Base-by-base conservation (phyloP, 2,888 invertebrate species). In the Tinea trinotella region DNA sequence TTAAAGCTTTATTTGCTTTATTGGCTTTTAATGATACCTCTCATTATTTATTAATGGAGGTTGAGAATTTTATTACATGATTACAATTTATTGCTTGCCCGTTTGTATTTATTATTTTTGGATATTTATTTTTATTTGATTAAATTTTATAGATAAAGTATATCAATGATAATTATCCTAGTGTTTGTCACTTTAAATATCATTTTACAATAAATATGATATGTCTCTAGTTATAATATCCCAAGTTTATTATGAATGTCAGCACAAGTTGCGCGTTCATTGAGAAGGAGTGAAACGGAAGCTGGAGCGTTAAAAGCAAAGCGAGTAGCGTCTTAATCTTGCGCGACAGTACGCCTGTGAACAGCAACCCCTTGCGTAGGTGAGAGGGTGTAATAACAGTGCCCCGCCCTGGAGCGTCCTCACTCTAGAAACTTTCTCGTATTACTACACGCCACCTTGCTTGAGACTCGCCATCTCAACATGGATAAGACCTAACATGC, bases 361-460 rank as follows among this genome's bases (percentile, higher is more conserved):
- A 70, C 67, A 67, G 75, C 74, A 74, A 74, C 74, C 74, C 74
- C 79, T 76, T 76, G 72, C 77, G 74, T 80, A 79, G 82, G 80
- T 79, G 82, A 82, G 78, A 80, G 80, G 79, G 83, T 81, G 82
- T 81, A 80, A 81, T 83, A 84, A 83, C 81, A 82, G 76, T 76
- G 71, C 66, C 68, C 68, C 66, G 65, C 66, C 64, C 61, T 66
- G 50, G 22, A 15, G 24, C 46, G 19, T 44, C 44, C 49, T 15
- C 7, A 40, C n/a, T 72, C 40, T 40, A 15, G 13, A 40, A 40
- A 40, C 40, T 40, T 40, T 40, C 40, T 40, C 40, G 40, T 75
- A 80, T 80, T 83, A 79, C 76, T 71, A 68, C n/a, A n/a, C 67
- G 71, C 70, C 70, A 40, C 40, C 40, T 30, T 30, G 7, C 30